Conservation (phyloP, 2,888 invertebrate genomes). For the Lithophane socia region DNA sequence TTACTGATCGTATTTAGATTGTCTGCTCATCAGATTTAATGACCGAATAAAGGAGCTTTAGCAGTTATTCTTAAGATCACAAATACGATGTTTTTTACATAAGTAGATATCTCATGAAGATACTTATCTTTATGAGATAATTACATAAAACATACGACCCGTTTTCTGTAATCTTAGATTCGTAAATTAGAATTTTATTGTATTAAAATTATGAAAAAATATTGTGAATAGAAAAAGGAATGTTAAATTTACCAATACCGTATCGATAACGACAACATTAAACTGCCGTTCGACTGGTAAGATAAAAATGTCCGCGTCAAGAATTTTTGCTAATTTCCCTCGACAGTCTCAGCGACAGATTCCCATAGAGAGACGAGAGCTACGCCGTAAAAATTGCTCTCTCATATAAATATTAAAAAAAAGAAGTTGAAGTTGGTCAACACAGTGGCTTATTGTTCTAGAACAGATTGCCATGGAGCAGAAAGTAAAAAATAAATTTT, state of each 20-base stretch:
- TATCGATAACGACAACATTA: background rate
- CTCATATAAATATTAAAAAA: too few species aligned
- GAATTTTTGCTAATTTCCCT: background rate
- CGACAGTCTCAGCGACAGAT: too few species aligned
- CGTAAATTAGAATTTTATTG: constrained; percentile 34
- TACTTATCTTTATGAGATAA: constrained; percentile 4
- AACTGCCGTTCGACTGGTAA: background rate
- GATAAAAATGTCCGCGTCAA: background rate
- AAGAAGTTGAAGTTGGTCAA: too few species aligned
- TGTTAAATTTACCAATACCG: background rate
- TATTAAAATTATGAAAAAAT: constrained; percentile 8
- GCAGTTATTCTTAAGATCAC: constrained; percentile 38
- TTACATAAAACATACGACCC: constrained; percentile 7
- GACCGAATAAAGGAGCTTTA: constrained; percentile 68
- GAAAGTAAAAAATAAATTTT: too few species aligned
- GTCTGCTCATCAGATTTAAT: constrained; percentile 67
- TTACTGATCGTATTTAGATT: constrained; percentile 70
- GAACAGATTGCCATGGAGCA: too few species aligned
- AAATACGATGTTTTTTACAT: constrained; percentile 25
- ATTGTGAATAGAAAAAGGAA: constrained; percentile 14
- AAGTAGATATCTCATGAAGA: too few species aligned
- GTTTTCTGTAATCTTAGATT: constrained; percentile 21
- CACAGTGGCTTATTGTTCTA: too few species aligned
- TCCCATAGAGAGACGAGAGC: too few species aligned
- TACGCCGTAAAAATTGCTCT: too few species aligned